phyloP scores from a whole-genome alignment of 2,888 invertebrate species.

The Caenorhabditis angaria region DNA sequence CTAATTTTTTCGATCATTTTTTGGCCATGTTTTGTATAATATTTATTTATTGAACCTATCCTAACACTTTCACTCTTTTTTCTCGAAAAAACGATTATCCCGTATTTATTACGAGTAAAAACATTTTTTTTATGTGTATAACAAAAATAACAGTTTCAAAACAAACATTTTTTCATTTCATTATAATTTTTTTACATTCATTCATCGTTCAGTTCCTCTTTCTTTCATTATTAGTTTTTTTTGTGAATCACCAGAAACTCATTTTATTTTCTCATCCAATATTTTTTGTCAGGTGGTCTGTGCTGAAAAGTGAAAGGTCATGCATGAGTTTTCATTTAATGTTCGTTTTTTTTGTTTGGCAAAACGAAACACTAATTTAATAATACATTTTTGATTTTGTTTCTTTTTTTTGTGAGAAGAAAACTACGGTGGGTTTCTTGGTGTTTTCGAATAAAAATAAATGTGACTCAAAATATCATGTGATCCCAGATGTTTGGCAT shows the following conservation, averaged over 20 bases:
- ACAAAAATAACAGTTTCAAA: not conserved
- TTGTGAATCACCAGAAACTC: not conserved
- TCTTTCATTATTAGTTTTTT: not conserved
- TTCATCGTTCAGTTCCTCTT: not conserved
- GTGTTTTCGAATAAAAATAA: not conserved
- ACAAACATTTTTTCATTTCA: not conserved
- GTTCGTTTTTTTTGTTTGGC: no score
- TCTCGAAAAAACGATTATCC: not conserved
- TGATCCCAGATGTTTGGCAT: no score
- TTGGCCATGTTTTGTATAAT: not conserved
- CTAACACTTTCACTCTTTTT: not conserved
- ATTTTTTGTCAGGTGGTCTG: not conserved
- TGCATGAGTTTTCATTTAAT: not conserved
- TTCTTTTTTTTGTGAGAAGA: not conserved
- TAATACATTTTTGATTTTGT: constrained; percentile 2
- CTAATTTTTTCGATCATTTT: not conserved
- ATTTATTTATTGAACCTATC: not conserved
- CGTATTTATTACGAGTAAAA: not conserved
- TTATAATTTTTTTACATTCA: not conserved
- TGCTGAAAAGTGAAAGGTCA: constrained; percentile 4
- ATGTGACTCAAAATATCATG: no score
- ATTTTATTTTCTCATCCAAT: not conserved
- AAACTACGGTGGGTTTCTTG: not conserved
- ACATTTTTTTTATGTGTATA: no score
- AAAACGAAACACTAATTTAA: no score